Base-by-base conservation (phyloP, 1,140 invertebrate species). In the Drosophila biarmipes region DNA sequence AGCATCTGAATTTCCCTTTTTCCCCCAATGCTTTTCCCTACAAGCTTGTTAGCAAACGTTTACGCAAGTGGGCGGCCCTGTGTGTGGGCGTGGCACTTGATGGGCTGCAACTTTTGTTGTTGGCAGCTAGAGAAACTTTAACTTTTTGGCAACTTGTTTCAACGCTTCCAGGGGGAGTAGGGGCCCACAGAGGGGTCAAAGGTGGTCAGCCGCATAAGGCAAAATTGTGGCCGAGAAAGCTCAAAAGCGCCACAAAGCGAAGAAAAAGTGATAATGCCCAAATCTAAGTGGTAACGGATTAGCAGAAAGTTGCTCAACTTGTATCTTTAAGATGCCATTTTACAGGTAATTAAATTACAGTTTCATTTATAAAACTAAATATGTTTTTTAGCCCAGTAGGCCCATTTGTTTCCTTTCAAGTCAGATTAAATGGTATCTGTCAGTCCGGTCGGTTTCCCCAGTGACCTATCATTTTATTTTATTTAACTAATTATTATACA, bases 71-170 rank as follows among this genome's bases (percentile, higher is more conserved):
- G 46, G 46, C 46, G 46, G 46, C 45, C 58, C 56, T 61, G 46
- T 40, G 35, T 43, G 73, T 43, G 48, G 42, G 61, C 34, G 75
- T 63, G 61, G 53, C 57, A 73, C 66, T 85, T 77, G 66, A 77
- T 80, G 81, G 64, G 53, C 54, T 48, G 45, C 57, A 53, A 62
- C 64, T 69, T 52, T 67, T 73, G 62, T 46, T 80, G 54, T 62
- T 82, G 74, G 48, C 59, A 84, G 80, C 80, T 78, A 74, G 73
- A 73, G 76, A 84, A 85, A 82, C 80, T 82, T 82, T 57, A 79
- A 84, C 75, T 82, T 82, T 63, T 63, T 46, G 73, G 62, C 80
- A 82, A 84, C 80, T 82, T 82, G 75, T 84, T 68, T 59, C 74
- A 61, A 57, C 57, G 63, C 58, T 45, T 62, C 53, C 40, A 29